A percentile compares a stretch with the other conserved stretches of the same genome.
phyloP scores from a whole-genome alignment of 2,888 invertebrate species.

The Dasypolia templi region DNA sequence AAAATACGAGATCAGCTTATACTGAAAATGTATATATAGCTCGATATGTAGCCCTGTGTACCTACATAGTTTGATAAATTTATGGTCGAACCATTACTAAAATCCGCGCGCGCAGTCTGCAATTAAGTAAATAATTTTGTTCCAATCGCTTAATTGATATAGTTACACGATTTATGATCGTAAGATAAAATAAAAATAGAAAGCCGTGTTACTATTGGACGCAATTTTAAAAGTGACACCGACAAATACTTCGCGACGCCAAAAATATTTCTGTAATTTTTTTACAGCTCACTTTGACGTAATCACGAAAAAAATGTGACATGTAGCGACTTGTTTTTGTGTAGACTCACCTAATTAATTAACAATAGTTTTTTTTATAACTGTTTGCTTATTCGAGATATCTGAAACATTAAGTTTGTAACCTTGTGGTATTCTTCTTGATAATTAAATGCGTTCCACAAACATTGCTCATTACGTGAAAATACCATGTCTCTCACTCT shows the following conservation, averaged over 20 bases:
- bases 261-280: constrained; percentile 45
- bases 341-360: constrained; percentile 19
- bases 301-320: constrained; percentile 14
- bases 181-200: constrained; percentile 23
- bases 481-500: constrained; percentile 28
- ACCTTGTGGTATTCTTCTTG: constrained; percentile 26
- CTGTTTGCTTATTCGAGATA: constrained; percentile 30
- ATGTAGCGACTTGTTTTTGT: constrained; percentile 21
- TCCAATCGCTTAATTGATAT: constrained; percentile 31
- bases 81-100: constrained; percentile 2
- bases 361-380: constrained; percentile 14
- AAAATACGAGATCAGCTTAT: no score
- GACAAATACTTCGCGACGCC: constrained; percentile 36
- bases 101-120: neutral
- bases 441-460: constrained; percentile 44
- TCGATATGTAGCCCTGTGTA: no score
- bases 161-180: constrained; percentile 34
- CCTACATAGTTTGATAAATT: constrained; percentile 14
- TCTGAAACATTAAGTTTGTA: constrained; percentile 17
- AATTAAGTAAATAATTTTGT: constrained; percentile 38
- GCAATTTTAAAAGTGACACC: constrained; percentile 29
- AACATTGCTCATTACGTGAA: constrained; percentile 33
- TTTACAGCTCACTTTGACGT: constrained; percentile 34
- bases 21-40: no score
- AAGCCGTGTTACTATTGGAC: constrained; percentile 20